phyloP scores from a whole-genome alignment of 2,797 vertebrate genomes.

The Anguilla pacifica region DNA sequence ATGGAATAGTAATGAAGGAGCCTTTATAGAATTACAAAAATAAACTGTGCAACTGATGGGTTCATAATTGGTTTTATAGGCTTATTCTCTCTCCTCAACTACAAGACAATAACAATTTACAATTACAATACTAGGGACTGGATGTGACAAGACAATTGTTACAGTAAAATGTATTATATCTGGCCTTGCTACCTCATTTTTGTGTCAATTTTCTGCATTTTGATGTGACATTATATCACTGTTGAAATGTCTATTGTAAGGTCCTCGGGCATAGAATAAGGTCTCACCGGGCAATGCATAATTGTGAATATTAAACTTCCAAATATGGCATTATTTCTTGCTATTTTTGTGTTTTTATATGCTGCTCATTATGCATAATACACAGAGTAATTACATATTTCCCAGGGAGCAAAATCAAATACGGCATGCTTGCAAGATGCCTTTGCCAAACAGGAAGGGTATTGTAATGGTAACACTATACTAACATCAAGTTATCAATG shows the following conservation, averaged over 20 bases:
- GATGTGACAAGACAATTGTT: not conserved
- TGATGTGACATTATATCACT: not conserved
- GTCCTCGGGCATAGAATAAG: not conserved
- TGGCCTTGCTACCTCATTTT: not conserved
- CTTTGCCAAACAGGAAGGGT: slow-evolving; percentile 47
- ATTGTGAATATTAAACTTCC: slow-evolving; percentile 24
- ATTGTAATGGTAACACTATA: slow-evolving; percentile 34
- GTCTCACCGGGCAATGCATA: not conserved
- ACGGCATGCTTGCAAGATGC: slow-evolving; percentile 39
- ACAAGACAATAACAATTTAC: slow-evolving; percentile 30
- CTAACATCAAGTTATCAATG: slow-evolving; percentile 37
- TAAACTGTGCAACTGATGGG: slow-evolving; percentile 58
- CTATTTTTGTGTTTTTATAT: slow-evolving; percentile 30
- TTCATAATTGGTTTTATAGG: slow-evolving; percentile 45
- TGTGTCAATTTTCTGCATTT: not conserved
- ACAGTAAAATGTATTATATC: not conserved
- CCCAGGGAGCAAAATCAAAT: slow-evolving; percentile 36
- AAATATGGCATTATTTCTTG: slow-evolving; percentile 35
- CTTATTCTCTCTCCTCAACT: slow-evolving; percentile 47
- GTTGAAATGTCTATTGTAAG: not conserved
- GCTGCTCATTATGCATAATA: slow-evolving; percentile 29
- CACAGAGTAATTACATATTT: slow-evolving; percentile 34
- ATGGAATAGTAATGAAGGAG: slow-evolving; percentile 40
- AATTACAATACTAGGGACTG: not conserved
- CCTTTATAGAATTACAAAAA: slow-evolving; percentile 51